Base-by-base conservation (phyloP, 2,888 invertebrate genomes). In the Eueremaeus valkanovi region DNA sequence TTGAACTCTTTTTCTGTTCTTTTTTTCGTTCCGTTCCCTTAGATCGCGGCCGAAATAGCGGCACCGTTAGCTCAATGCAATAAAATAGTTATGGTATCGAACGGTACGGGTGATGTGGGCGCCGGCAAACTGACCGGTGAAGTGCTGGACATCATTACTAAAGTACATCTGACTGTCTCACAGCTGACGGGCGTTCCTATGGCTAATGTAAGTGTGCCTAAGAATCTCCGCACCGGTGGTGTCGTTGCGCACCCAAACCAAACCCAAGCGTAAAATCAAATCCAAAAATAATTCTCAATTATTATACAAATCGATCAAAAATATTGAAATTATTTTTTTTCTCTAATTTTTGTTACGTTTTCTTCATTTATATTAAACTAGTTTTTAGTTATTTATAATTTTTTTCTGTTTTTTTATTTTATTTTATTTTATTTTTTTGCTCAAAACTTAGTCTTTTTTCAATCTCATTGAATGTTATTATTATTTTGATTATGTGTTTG, bases 41-140 rank as follows among this genome's bases (percentile, higher is more conserved):
- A 96, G 95, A 88, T 97, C 82, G 95, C 96, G 31, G 96, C 96
- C 36, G 97, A 97, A 85, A 92, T 97, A 63, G 94, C 97, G 49
- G 95, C 95, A 33, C 97, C 97, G 8, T 84, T 98, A 79, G 92
- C 95, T 0, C 93, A 96, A 84, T 90, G 93, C 9, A 94, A 94
- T 84, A 95, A 95, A 85, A 90, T 98, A 78, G 95, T 94, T 8
- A 96, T 98, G 96, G 92, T 98, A 24, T 93, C 95, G 0, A 92
- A 91, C 81, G 97, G 97, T 40, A 82, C 83, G 77, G 84, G 95
- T 45, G 92, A 95, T 72, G 87, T 98, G 42, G 98, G 98, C 40
- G 96, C 96, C 0, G 90, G 94, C 78, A 96, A 95, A 84, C 86
- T 98, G 78, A 95, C 97, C 3, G 92, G 92, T 55, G 98, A 98